These are phyloP conservation scores for Pteruthius melanotis DNA, from an alignment of 2,113 vertebrate species.

Conservation along the genomic window DNA sequence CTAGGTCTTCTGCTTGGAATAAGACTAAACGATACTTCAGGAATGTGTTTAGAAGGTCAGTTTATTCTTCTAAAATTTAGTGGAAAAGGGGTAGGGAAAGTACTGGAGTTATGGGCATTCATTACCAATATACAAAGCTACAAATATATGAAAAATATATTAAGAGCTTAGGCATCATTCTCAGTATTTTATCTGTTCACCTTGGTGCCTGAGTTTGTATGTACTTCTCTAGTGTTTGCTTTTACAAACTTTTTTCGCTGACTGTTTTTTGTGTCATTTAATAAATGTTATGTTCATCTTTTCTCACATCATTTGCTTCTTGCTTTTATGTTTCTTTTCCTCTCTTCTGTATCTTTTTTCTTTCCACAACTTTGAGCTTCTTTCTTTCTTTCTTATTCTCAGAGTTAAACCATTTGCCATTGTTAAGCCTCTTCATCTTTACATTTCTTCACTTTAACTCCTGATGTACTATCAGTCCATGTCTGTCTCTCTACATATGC, in stretches of 20 bases:
- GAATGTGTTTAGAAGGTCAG: background rate
- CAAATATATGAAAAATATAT: background rate
- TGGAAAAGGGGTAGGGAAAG: background rate
- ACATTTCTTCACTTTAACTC: background rate
- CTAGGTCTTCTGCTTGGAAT: background rate
- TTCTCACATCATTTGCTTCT: background rate
- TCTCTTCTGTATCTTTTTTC: background rate
- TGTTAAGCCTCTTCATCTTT: background rate
- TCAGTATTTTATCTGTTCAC: background rate
- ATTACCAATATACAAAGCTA: background rate
- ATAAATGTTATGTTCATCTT: background rate
- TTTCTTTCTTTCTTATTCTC: background rate
- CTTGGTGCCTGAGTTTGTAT: background rate
- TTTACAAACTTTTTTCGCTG: background rate
- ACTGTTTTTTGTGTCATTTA: background rate
- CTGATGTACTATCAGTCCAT: background rate
- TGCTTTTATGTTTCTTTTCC: background rate
- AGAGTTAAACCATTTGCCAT: background rate
- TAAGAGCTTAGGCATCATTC: background rate
- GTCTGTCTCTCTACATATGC: background rate
- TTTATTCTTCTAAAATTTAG: background rate
- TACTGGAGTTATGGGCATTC: background rate
- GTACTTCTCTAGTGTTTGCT: background rate
- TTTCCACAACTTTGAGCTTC: background rate
- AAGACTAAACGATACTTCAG: background rate